Percentiles rank a stretch among this genome's conserved stretches.
phyloP scores from a whole-genome alignment of 2,797 vertebrate species.

The Nyctibius grandis region DNA sequence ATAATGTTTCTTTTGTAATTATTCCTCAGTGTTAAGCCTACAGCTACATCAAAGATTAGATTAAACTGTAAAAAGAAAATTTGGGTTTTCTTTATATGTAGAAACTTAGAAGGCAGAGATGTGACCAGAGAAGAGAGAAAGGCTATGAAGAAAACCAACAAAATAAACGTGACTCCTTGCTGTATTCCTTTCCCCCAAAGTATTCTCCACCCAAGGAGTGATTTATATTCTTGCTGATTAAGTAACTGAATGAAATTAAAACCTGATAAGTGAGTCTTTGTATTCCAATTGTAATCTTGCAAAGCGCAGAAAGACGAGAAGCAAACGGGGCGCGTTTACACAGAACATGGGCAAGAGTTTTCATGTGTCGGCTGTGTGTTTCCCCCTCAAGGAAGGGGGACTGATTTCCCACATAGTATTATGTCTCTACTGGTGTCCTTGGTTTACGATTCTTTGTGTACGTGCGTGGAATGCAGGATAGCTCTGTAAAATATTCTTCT shows the following conservation, averaged over 20 bases:
- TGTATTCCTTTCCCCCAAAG: not conserved
- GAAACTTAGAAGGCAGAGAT: not conserved
- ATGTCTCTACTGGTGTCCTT: not conserved
- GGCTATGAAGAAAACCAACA: not conserved
- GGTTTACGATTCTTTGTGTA: not conserved
- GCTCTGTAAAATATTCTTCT: not conserved
- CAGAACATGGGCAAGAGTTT: not conserved
- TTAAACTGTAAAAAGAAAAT: not conserved
- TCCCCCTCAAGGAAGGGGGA: not conserved
- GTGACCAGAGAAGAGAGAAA: not conserved
- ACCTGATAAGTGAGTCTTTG: not conserved
- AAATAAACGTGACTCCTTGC: not conserved
- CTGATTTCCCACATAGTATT: rapidly evolving
- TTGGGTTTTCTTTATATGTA: not conserved
- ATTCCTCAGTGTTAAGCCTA: not conserved
- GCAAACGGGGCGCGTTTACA: not conserved
- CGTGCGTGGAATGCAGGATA: not conserved
- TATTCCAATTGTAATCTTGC: not conserved
- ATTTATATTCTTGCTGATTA: conserved; percentile 41
- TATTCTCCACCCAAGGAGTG: not conserved
- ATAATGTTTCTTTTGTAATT: conserved; percentile 25
- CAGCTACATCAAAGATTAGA: conserved; percentile 1
- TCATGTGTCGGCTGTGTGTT: rapidly evolving
- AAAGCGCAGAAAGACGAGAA: not conserved
- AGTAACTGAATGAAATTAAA: conserved; percentile 39